Conservation (phyloP, 2,797 vertebrate genomes). For the Phoeniculus purpureus region DNA sequence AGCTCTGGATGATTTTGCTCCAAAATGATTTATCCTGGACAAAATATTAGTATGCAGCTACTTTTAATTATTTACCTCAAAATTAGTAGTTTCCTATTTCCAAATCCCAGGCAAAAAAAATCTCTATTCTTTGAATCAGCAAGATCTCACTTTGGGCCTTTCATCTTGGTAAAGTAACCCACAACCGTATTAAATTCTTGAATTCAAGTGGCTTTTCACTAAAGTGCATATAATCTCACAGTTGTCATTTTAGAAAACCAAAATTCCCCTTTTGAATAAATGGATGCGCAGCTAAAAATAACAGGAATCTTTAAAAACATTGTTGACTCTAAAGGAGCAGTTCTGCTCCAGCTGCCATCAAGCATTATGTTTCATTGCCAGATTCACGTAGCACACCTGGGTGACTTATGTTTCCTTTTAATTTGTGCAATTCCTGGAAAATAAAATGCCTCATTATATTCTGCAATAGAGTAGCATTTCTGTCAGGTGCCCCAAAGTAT, state of each 20-base stretch:
- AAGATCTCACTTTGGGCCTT: not conserved
- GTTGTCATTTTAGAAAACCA: not conserved
- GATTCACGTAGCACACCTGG: not conserved
- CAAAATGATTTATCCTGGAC: not conserved
- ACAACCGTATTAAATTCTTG: not conserved
- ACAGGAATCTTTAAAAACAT: not conserved
- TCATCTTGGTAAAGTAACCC: not conserved
- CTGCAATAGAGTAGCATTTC: constrained; percentile 7
- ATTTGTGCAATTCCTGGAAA: constrained; percentile 34
- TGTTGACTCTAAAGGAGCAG: not conserved
- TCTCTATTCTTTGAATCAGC: not conserved
- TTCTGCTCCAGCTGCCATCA: constrained; percentile 21
- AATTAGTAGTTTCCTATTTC: not conserved
- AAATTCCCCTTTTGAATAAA: not conserved
- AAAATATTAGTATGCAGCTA: not conserved
- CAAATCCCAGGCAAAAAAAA: not conserved
- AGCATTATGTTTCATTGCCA: not conserved
- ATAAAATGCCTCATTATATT: constrained; percentile 39
- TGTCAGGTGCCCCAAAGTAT: not conserved
- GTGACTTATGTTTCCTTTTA: constrained; percentile 18
- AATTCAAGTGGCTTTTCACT: not conserved
- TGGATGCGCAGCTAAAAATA: constrained; percentile 1
- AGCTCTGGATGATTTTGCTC: not conserved
- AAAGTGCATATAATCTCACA: not conserved
- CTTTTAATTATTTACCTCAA: not conserved